phyloP scores from a whole-genome alignment of 2,888 invertebrate genomes.

The Rugalucina vietnamica region DNA sequence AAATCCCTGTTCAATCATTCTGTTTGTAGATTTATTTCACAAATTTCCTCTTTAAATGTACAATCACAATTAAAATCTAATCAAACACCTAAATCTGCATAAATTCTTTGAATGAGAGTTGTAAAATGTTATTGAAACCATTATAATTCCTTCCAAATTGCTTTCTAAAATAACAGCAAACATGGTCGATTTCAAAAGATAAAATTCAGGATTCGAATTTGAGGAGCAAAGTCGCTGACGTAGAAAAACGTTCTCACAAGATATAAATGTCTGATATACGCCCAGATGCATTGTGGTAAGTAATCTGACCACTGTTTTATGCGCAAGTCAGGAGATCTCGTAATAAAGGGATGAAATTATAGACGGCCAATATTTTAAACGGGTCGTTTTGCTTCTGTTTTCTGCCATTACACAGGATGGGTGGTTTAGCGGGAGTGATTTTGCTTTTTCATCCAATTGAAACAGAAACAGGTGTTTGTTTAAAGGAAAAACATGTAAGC shows the following conservation, averaged over 20 bases:
- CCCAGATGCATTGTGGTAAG: constrained; percentile 54
- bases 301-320: constrained; percentile 55
- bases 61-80: constrained; percentile 47
- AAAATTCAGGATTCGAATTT: constrained; percentile 49
- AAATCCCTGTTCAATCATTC: constrained; percentile 10
- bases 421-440: constrained; percentile 49
- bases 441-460: constrained; percentile 29
- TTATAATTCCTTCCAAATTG: constrained; percentile 44
- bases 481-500: constrained; percentile 18
- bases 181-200: constrained; percentile 40
- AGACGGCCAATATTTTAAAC: constrained; percentile 52
- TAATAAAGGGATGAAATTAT: constrained; percentile 53
- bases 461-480: constrained; percentile 44
- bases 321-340: constrained; percentile 53
- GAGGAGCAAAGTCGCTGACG: constrained; percentile 42
- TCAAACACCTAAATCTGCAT: constrained; percentile 46
- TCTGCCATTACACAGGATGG: constrained; percentile 40
- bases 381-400: not conserved
- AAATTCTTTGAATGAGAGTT: constrained; percentile 35
- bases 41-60: constrained; percentile 19
- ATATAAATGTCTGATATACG: constrained; percentile 53
- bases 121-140: constrained; percentile 30
- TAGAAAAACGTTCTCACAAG: constrained; percentile 62
- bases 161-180: constrained; percentile 61
- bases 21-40: constrained; percentile 7